Evolutionary conservation across 92 coral and sea anemone genomes (phyloP), one percentile per base, ranked within the genome.

Genomic region (Palythoa caribaeorum): DNA sequence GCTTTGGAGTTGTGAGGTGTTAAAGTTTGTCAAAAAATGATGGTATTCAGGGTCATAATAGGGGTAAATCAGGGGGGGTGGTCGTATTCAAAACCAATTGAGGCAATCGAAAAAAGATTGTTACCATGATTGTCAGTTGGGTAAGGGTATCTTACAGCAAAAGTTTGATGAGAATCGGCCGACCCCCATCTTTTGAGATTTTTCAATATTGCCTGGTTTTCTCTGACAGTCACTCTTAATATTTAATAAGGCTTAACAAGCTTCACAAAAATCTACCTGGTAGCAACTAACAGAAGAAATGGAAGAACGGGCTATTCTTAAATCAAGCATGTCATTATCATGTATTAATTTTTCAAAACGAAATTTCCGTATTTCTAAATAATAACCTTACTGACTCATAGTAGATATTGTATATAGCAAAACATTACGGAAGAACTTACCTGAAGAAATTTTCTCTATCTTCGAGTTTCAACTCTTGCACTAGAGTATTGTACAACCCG

Each of bases 401-500:
- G 16, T 70, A 70, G 74, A 70, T 37, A 70, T 70, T 35, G 44
- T 20, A 70, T 20, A 70, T 70, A 70, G 74, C 38, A 66, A 70
- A 70, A 70, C 74, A 70, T 35, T 70, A 70, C 44, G 74, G 74
- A 9, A 70, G 74, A 21, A 70, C 74, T 70, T 70, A 70, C 74
- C 74, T 70, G 74, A 70, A 70, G 74, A 70, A 70, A 70, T 70
- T 70, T 70, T 70, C 74, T 70, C 74, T 70, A 70, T 35, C 74
- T 76, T 28, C 28, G 28, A 28, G 28, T 28, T 28, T 28, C 28
- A 28, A 28, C 28, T 28, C 28, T 28, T 28, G 80, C 62, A 76
- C 80, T 15, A 76, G 80, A 13, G 80, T 76, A 76, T 76, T 47
- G 70, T 9, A 75, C 84, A 57, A 16, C 55, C 90, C 86, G 36